These are phyloP conservation scores for Drosophila monieri DNA, from an alignment of 2,888 invertebrate genomes.

Conservation along the genomic window DNA sequence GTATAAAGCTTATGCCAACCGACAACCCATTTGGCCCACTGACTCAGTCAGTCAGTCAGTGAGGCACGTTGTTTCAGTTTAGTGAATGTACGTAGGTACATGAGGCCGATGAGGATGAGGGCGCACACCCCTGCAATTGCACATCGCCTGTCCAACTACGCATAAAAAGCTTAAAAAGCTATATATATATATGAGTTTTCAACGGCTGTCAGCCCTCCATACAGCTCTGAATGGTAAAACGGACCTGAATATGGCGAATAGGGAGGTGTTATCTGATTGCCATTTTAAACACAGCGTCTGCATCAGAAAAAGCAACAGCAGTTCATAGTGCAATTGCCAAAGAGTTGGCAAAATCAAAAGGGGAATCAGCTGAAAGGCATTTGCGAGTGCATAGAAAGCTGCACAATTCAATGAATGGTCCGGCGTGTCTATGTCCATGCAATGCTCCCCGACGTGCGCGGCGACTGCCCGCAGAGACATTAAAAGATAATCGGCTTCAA, in stretches of 20 bases:
- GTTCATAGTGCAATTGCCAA: slow-evolving; percentile 53
- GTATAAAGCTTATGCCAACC: slow-evolving; percentile 59
- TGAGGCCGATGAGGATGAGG: background rate
- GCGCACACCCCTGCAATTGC: slow-evolving; percentile 3
- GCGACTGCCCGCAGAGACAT: slow-evolving; percentile 35
- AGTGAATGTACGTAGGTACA: slow-evolving; percentile 25
- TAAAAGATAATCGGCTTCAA: slow-evolving; percentile 43
- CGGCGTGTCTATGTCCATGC: slow-evolving; percentile 3
- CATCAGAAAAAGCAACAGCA: slow-evolving; percentile 39
- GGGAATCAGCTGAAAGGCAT: slow-evolving; percentile 55
- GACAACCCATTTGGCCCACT: slow-evolving; percentile 35
- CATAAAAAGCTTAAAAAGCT: slow-evolving; percentile 45
- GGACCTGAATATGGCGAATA: slow-evolving; percentile 42
- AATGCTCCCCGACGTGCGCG: background rate
- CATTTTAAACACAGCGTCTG: slow-evolving; percentile 72
- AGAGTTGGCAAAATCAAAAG: slow-evolving; percentile 54
- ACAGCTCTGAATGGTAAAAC: slow-evolving; percentile 49
- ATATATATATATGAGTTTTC: slow-evolving; percentile 39
- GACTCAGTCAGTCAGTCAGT: slow-evolving; percentile 46
- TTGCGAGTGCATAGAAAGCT: slow-evolving; percentile 23
- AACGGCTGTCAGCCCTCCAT: background rate
- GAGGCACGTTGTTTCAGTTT: slow-evolving; percentile 57
- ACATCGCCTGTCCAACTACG: slow-evolving; percentile 38
- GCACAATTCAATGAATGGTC: slow-evolving; percentile 32
- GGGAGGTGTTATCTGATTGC: slow-evolving; percentile 81